phyloP scores from a whole-genome alignment of 2,888 invertebrate genomes.

The Cephalotes varians region DNA sequence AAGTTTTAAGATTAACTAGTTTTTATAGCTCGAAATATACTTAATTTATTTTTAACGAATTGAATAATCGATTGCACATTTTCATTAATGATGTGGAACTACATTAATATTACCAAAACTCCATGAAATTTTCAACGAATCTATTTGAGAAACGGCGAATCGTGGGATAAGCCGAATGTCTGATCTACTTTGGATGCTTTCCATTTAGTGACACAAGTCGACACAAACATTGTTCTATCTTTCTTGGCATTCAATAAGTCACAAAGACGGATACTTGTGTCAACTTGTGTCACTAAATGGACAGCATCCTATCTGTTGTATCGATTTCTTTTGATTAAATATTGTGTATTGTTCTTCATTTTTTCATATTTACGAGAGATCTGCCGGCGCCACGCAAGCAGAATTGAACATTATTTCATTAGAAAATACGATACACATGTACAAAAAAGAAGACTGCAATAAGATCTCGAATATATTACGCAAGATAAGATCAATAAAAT shows the following conservation, averaged over 20 bases:
- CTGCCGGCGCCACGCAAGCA: constrained; percentile 17
- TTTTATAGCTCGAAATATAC: neutral
- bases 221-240: too few relatives aligned
- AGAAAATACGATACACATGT: neutral
- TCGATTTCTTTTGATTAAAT: constrained; percentile 66
- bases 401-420: constrained; percentile 16
- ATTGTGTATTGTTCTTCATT: constrained; percentile 6
- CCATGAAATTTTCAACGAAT: constrained; percentile 54
- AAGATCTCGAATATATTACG: neutral
- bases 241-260: too few relatives aligned
- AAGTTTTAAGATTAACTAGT: neutral
- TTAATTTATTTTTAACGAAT: neutral
- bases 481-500: neutral
- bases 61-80: constrained; percentile 48
- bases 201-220: too few relatives aligned
- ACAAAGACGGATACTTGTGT: too few relatives aligned
- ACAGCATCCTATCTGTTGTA: constrained; percentile 53
- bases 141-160: constrained; percentile 65
- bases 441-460: neutral
- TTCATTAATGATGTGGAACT: constrained; percentile 63
- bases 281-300: too few relatives aligned
- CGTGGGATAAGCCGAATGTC: too few relatives aligned
- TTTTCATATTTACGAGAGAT: constrained; percentile 7
- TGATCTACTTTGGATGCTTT: too few relatives aligned
- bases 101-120: constrained; percentile 65